Evolutionary conservation across 2,113 vertebrate genomes (phyloP), one percentile per base, ranked within the genome.

Genomic region (Xiphorhynchus elegans): DNA sequence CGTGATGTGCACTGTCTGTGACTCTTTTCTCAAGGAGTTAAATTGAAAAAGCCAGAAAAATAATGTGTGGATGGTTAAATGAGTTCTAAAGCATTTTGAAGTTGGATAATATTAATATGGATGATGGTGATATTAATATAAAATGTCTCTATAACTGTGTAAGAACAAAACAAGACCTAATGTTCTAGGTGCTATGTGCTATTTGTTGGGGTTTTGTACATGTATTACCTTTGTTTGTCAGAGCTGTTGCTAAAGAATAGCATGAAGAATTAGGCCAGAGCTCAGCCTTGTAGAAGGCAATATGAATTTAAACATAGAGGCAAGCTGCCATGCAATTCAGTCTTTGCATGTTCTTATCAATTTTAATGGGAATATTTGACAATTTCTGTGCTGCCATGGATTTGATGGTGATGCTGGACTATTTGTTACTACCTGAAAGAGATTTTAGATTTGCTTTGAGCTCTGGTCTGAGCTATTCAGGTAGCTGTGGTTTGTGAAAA

Each of bases 361-460:
- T 52, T 76, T 89, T 75, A 60, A 40, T 59, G 64, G 77, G 55
- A 82, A 47, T 86, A 56, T 89, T 56, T 70, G 62, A 62, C 74
- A 8, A 56, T 87, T 90, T 90, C 82, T 88, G 12, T 85, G n/a
- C 83, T 90, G 67, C 86, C 18, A 2, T 68, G 29, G 70, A 44
- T 91, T 89, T 63, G 31, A 21, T 67, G 24, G 39, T 70, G 58
- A 50, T 72, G 66, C 70, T 60, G 63, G 58, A 53, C 28, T 58
- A 16, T 66, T 94, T 86, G 55, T 92, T 84, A 59, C 56, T 87
- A 47, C 59, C 59, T 80, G 52, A 46, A 42, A 94, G 72, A 58
- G 82, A 25, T 83, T 93, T 92, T 52, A 93, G 72, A 66, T 75
- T 88, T 87, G 62, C 82, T 92, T 95, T 91, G 88, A 93, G 52